Evolutionary conservation across 1,140 invertebrate species (phyloP).

Genomic region (Glomeris maerens): DNA sequence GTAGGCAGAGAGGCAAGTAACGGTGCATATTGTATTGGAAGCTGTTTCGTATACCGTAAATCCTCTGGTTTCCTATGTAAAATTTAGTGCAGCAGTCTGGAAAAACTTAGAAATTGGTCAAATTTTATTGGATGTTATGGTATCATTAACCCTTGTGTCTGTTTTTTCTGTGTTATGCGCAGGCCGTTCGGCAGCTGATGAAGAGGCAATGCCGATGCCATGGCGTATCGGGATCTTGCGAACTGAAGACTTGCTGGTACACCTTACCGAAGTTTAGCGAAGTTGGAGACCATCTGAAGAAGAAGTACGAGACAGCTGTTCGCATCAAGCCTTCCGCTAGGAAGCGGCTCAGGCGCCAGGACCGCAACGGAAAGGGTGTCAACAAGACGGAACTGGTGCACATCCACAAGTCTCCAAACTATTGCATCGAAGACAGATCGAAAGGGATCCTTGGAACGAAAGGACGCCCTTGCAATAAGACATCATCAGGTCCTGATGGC

Average conservation of each 20-base stretch:
- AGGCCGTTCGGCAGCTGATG: conserved; percentile 37
- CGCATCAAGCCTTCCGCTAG: conserved; percentile 27
- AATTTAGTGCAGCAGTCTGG: no score
- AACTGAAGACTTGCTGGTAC: conserved; percentile 48
- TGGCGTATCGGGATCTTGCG: conserved; percentile 49
- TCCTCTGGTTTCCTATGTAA: no score
- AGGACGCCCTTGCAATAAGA: conserved; percentile 45
- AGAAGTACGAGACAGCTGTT: conserved; percentile 37
- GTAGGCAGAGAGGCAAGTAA: conserved; percentile 43
- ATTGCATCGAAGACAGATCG: conserved; percentile 40
- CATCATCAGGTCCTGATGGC: conserved; percentile 47
- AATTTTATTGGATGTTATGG: not conserved
- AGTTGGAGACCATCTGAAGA: conserved; percentile 39
- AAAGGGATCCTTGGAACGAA: conserved; percentile 45
- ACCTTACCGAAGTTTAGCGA: conserved; percentile 39
- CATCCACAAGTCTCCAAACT: conserved; percentile 48
- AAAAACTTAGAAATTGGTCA: not conserved
- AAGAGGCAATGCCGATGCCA: conserved; percentile 44
- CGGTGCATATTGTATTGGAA: not conserved
- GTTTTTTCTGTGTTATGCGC: conserved; percentile 11
- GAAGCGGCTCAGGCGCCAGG: conserved; percentile 25
- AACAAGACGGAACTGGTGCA: conserved; percentile 42
- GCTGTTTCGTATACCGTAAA: no score
- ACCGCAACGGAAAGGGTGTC: conserved; percentile 23
- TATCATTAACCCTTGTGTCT: not conserved